These are phyloP conservation scores for Gnathonemus echidnorhynchus DNA, from an alignment of 2,113 vertebrate genomes.

Conservation along the genomic window DNA sequence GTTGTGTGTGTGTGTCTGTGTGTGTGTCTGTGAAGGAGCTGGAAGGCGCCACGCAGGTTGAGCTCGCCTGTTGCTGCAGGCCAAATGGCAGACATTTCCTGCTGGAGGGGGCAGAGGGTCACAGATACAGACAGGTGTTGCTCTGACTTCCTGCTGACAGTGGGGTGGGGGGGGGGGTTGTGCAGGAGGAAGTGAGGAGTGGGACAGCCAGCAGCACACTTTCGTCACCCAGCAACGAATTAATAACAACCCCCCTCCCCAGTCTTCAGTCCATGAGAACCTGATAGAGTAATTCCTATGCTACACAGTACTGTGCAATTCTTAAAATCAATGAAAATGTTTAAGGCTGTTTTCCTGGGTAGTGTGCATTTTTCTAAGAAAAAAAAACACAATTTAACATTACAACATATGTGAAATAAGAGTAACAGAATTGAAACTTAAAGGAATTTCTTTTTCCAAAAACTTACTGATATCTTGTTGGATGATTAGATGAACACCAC, in stretches of 20 bases:
- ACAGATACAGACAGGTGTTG: background rate
- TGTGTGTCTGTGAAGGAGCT: background rate
- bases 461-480: background rate
- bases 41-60: background rate
- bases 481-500: background rate
- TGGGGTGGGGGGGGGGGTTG: background rate
- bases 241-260: background rate
- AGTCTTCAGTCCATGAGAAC: background rate
- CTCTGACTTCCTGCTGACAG: conserved; percentile 10
- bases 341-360: background rate
- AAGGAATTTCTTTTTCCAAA: background rate
- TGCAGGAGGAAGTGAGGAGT: background rate
- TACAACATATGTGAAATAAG: background rate
- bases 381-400: background rate
- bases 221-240: background rate
- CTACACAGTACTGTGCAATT: background rate
- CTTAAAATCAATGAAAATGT: background rate
- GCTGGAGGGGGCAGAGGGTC: background rate
- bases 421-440: background rate
- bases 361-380: background rate
- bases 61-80: background rate
- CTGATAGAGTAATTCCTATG: background rate
- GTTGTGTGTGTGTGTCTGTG: background rate
- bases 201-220: background rate
- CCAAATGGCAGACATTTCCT: background rate